Evolutionary conservation across 2,797 vertebrate genomes (phyloP), one percentile per base, ranked within the genome.

Genomic region (Threskiornis aethiopicus): DNA sequence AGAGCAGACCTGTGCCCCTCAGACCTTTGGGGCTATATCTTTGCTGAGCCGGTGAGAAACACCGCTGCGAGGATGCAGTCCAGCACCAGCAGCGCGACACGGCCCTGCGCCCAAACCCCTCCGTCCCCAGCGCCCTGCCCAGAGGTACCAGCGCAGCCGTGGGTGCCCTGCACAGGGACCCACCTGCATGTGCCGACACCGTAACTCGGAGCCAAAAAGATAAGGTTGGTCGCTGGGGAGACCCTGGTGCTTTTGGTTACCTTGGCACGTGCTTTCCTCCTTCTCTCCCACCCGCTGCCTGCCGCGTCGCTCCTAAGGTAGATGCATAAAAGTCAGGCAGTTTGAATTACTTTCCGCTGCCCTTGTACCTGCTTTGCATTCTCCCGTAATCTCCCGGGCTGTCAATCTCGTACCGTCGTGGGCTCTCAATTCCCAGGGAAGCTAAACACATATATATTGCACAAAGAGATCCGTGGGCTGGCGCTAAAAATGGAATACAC

Each of bases 311-410:
- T 79, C 25, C 87, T 52, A 2, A 71, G 83, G 89, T 47, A 73
- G 64, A 15, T 21, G 57, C 18, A 16, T 47, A 37, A 8, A 84
- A 90, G 81, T 82, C 87, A 73, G 89, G 87, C 70, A 65, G 67
- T 76, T 80, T 66, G 87, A 83, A 83, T 93, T 93, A 85, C 89
- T 94, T 93, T 83, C 84, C 0, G 2, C 75, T 94, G 94, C 87
- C 92, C 96, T 89, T 86, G 72, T 95, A 35, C 42, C 96, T 97
- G 90, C 70, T 96, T 94, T 93, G 90, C 80, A 96, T 95, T 91
- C 94, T 79, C 66, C 87, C 0, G 3, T 86, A 86, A 76, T 96
- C 89, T 94, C 94, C 75, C 4, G 3, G 84, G 89, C 93, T 94
- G 91, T 93, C 96, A 95, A 47, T 96, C 93, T 89, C 2, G 0